Base-by-base conservation (phyloP, 2,888 invertebrate genomes). In the Netelia virgata region DNA sequence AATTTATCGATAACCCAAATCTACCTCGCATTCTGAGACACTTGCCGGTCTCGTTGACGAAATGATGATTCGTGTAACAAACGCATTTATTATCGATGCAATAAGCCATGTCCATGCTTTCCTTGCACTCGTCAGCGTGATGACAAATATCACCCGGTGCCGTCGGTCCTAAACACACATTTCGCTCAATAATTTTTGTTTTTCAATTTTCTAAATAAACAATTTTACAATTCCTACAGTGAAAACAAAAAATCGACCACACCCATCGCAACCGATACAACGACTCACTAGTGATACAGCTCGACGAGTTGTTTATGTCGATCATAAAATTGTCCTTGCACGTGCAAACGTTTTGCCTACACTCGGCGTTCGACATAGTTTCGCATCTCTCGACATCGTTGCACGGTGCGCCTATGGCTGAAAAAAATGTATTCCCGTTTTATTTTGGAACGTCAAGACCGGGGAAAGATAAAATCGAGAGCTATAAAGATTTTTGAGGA, bases 261-360 rank as follows among this genome's bases (percentile, higher is more conserved):
- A 11, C 43, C 14, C 70, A 50, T 23, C 9, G 55, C 16, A 43
- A 70, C n/a, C 8, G 18, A 69, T 10, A 50, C 23, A 36, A 61
- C 10, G 5, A 86, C 90, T 90, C 61, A 91, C 91, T 88, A 1
- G 55, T 63, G 18, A 91, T 86, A 55, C 91, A 91, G 47, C 89
- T 91, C 0, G 91, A 91, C 0, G 91, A 89, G 83, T 91, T 91
- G 3, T 81, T 86, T 1, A 83, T 88, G 47, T 91, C 91, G 28
- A 90, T 72, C 59, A 88, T 85, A 20, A 86, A 91, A 2, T 82
- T 57, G 16, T 89, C 88, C 28, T 83, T 88, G 84, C 91, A 91
- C 0, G 88, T 66, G 73, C 91, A 91, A 1, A 86, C 77, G 5
- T 86, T 87, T 47, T 91, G 91, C 3, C 86, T 87, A 76, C 91